phyloP scores from a whole-genome alignment of 2,113 vertebrate species.

The Sphyrna mokarran region DNA sequence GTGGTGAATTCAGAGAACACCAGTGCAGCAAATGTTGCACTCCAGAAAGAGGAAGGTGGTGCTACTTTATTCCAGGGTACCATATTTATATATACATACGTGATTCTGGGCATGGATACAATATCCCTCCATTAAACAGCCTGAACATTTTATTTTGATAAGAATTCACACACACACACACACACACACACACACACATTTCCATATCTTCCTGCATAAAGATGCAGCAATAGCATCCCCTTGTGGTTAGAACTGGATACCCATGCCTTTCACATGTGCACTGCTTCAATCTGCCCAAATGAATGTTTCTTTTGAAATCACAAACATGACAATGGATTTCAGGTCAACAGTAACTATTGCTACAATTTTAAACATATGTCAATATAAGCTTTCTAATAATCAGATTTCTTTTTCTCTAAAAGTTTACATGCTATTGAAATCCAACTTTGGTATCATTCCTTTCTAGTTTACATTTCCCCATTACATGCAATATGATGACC shows the following conservation, averaged over 20 bases:
- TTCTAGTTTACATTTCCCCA: not conserved
- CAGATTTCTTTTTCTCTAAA: not conserved
- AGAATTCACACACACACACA: not conserved
- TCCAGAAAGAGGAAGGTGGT: not conserved
- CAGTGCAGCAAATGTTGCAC: not conserved
- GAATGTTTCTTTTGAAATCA: not conserved
- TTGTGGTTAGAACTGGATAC: conserved; percentile 12
- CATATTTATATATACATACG: too few relatives aligned
- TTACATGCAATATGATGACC: not conserved
- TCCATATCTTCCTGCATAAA: not conserved
- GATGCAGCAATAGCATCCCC: conserved; percentile 10
- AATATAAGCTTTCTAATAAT: not conserved
- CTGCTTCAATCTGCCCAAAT: not conserved
- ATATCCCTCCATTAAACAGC: not conserved
- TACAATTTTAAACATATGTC: not conserved
- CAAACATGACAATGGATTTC: not conserved
- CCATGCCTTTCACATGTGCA: too few relatives aligned
- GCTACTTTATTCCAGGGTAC: not conserved
- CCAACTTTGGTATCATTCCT: not conserved
- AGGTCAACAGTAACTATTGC: not conserved
- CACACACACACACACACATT: not conserved
- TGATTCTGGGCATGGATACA: too few relatives aligned
- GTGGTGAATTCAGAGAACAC: not conserved
- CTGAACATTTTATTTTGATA: not conserved
- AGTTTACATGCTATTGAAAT: not conserved